Percentiles rank a stretch among this genome's conserved stretches.
phyloP scores from a whole-genome alignment of 2,797 vertebrate species.

The Eremophila alpestris region DNA sequence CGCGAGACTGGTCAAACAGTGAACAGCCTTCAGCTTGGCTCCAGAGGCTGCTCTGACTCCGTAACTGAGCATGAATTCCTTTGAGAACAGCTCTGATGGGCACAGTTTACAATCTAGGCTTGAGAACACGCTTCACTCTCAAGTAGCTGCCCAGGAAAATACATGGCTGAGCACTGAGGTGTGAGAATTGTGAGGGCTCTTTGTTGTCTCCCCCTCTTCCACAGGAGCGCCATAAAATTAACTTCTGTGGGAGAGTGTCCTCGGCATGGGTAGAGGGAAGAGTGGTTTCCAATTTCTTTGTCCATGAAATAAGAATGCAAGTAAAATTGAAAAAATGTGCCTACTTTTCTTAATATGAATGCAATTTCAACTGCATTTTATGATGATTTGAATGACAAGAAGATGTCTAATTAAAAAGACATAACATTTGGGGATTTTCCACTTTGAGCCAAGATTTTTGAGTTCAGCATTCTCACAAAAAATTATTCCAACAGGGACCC shows the following conservation, averaged over 20 bases:
- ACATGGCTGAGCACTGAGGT: neutral
- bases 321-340: neutral
- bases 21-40: neutral
- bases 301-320: neutral
- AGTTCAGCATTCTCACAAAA: slow-evolving; percentile 16
- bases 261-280: neutral
- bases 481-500: neutral
- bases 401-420: neutral
- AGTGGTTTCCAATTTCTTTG: neutral
- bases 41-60: neutral
- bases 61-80: neutral
- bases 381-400: neutral
- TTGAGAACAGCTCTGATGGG: neutral
- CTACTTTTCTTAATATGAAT: neutral
- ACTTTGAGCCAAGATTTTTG: neutral
- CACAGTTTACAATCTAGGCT: neutral
- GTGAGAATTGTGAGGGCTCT: neutral
- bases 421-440: neutral
- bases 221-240: neutral
- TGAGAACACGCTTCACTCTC: neutral
- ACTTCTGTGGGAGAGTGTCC: neutral
- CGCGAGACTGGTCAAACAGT: neutral
- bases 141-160: neutral
- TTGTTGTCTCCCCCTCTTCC: neutral
- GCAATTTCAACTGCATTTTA: neutral